Evolutionary conservation across 2,797 vertebrate species (phyloP).

Genomic region (Sebastes aleutianus): DNA sequence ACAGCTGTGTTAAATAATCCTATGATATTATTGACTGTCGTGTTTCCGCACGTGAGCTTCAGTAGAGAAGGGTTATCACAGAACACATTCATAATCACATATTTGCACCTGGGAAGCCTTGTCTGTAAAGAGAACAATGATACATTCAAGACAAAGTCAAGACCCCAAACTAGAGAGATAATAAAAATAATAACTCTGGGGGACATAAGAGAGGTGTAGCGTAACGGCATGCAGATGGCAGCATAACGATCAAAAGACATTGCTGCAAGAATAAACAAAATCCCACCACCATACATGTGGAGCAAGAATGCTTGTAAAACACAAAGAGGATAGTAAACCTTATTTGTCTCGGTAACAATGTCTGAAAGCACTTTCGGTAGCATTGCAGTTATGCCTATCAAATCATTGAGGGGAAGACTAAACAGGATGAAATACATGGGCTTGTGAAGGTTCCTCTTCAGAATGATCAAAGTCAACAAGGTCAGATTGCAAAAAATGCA

Average conservation of each 20-base stretch:
- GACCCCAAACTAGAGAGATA: conserved; percentile 72
- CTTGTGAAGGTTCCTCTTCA: conserved; percentile 73
- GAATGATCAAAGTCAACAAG: conserved; percentile 72
- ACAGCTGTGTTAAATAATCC: conserved; percentile 73
- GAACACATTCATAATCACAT: conserved; percentile 73
- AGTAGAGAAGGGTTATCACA: conserved; percentile 82
- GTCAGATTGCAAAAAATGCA: conserved; percentile 73
- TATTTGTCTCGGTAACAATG: conserved; percentile 62
- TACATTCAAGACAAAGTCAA: conserved; percentile 70
- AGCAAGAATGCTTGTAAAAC: conserved; percentile 81
- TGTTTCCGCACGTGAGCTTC: conserved; percentile 75
- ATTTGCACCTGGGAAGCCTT: conserved; percentile 69
- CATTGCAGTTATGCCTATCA: conserved; percentile 76
- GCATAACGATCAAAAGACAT: conserved; percentile 82
- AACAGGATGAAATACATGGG: conserved; percentile 80
- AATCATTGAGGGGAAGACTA: conserved; percentile 76
- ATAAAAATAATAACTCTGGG: conserved; percentile 56
- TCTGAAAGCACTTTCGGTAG: conserved; percentile 76
- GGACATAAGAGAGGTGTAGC: conserved; percentile 74
- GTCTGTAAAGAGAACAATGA: conserved; percentile 74
- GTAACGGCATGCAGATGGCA: conserved; percentile 80
- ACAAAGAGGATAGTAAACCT: conserved; percentile 74
- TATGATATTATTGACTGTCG: conserved; percentile 70
- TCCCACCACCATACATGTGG: conserved; percentile 79
- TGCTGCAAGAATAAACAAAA: conserved; percentile 80